phyloP scores from a whole-genome alignment of 2,113 vertebrate species.

The Buteo buteo region DNA sequence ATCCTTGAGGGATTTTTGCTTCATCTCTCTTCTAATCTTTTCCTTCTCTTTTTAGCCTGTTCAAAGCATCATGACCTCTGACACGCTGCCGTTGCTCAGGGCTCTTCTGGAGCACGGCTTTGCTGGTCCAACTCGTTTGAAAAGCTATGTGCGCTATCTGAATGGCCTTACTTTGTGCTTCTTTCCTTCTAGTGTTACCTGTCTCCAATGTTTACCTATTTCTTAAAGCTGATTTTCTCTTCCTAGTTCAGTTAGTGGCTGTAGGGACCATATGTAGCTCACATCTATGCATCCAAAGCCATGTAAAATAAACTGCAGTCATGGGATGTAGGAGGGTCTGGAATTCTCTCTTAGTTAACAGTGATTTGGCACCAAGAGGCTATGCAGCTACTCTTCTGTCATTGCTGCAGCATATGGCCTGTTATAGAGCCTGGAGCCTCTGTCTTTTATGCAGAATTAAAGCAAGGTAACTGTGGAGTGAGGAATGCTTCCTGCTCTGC shows the following conservation, averaged over 20 bases:
- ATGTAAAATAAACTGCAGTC: constrained; percentile 5
- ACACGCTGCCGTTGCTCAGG: neutral
- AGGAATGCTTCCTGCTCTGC: constrained; percentile 3
- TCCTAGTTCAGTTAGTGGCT: neutral
- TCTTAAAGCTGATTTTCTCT: neutral
- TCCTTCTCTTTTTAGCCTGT: neutral
- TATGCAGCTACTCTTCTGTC: neutral
- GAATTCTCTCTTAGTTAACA: neutral
- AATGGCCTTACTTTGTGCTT: neutral
- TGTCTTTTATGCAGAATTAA: neutral
- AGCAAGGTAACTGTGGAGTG: neutral
- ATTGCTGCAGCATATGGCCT: constrained; percentile 18
- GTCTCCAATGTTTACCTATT: neutral
- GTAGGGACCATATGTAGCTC: neutral
- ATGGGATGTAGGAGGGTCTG: neutral
- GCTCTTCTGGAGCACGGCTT: neutral
- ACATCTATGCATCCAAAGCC: neutral
- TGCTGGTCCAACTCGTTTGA: neutral
- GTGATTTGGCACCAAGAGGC: neutral
- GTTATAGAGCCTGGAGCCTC: neutral
- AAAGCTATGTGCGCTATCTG: neutral
- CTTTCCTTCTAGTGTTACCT: neutral
- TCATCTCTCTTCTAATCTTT: neutral
- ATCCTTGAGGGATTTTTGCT: neutral
- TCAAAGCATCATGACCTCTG: neutral